These are phyloP conservation scores for Hydropsyche tenuis DNA, from an alignment of 1,140 invertebrate genomes.

Conservation along the genomic window DNA sequence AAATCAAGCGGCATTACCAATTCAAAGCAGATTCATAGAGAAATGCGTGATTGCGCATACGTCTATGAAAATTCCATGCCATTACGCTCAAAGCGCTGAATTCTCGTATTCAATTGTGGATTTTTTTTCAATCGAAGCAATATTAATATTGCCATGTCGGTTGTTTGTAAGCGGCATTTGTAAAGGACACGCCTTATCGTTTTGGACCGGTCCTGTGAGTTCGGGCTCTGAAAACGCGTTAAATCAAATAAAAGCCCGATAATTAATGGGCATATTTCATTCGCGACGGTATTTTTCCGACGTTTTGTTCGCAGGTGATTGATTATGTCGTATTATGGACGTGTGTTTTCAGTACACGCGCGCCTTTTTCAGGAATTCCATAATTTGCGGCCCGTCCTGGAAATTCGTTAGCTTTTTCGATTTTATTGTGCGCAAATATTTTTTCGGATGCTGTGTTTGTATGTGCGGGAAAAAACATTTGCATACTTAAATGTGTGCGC, in stretches of 20 bases:
- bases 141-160: too few species aligned
- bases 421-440: neutral
- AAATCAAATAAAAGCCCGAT: slow-evolving; percentile 33
- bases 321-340: slow-evolving; percentile 4
- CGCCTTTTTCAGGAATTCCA: too few species aligned
- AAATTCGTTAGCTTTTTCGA: neutral
- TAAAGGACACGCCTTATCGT: neutral
- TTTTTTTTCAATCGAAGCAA: too few species aligned
- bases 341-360: neutral
- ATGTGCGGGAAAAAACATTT: neutral
- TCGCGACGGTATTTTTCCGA: slow-evolving; percentile 9
- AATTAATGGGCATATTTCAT: slow-evolving; percentile 31
- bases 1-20: too few species aligned
- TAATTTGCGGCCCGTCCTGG: neutral
- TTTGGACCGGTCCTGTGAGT: neutral
- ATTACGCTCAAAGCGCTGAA: too few species aligned
- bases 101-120: too few species aligned
- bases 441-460: neutral
- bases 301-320: slow-evolving; percentile 15
- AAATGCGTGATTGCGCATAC: too few species aligned
- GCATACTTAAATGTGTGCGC: too few species aligned
- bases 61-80: too few species aligned
- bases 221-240: slow-evolving; percentile 5
- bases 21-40: too few species aligned
- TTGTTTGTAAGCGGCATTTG: neutral